phyloP scores from a whole-genome alignment of 2,888 invertebrate genomes.

The Philereme transversata region DNA sequence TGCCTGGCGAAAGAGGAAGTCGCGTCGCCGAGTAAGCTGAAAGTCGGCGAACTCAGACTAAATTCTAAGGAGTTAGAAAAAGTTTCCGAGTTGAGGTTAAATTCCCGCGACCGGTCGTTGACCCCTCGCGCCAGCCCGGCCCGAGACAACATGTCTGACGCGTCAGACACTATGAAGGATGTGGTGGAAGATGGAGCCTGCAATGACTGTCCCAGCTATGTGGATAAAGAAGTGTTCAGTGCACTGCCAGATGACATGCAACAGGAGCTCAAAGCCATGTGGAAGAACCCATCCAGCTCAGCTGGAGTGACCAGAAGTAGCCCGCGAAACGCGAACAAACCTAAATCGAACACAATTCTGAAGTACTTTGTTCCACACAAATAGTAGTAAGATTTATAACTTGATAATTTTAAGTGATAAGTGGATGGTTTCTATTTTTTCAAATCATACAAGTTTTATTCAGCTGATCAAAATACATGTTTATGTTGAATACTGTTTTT shows the following conservation, averaged over 20 bases:
- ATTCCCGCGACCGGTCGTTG: conserved; percentile 72
- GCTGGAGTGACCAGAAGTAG: conserved; percentile 65
- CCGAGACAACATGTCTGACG: conserved; percentile 70
- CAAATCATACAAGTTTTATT: conserved; percentile 83
- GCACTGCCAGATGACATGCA: conserved; percentile 89
- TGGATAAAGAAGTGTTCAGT: conserved; percentile 87
- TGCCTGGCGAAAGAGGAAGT: conserved; percentile 80
- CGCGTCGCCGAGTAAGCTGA: conserved; percentile 88
- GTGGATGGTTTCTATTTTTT: conserved; percentile 84
- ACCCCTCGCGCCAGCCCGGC: conserved; percentile 78
- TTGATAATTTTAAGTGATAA: conserved; percentile 81
- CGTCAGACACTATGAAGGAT: conserved; percentile 72
- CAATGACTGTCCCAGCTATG: conserved; percentile 86
- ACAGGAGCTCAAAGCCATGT: conserved; percentile 88
- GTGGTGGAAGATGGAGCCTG: conserved; percentile 65
- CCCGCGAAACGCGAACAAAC: conserved; percentile 79
- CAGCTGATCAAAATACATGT: conserved; percentile 83
- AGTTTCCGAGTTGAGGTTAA: conserved; percentile 75
- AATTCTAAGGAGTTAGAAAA: conserved; percentile 86
- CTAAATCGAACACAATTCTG: conserved; percentile 85
- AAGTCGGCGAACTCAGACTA: conserved; percentile 86
- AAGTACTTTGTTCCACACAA: conserved; percentile 88
- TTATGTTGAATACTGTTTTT: conserved; percentile 72
- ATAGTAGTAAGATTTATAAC: conserved; percentile 82
- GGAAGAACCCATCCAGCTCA: conserved; percentile 81